These are phyloP conservation scores for Drosophila aldrichi DNA, from an alignment of 2,888 invertebrate species.

Conservation along the genomic window DNA sequence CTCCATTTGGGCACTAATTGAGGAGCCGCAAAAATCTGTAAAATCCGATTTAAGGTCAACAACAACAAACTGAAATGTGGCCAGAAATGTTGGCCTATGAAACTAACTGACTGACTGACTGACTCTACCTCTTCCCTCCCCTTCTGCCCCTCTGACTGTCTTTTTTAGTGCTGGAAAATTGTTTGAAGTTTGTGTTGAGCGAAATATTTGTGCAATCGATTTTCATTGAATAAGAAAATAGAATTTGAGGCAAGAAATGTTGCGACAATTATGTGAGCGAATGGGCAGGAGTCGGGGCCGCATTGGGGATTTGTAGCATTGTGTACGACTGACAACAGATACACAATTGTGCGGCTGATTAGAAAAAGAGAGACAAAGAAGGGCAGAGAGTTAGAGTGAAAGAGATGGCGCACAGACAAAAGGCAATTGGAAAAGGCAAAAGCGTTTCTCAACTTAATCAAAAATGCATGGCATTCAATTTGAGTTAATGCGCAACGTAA, in stretches of 20 bases:
- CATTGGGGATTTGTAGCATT: conserved; percentile 19
- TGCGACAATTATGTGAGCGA: conserved; percentile 36
- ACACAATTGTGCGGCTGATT: conserved; percentile 24
- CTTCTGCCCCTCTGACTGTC: neutral
- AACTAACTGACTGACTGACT: neutral
- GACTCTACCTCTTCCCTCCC: neutral
- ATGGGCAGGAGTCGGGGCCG: neutral
- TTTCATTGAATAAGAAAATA: conserved; percentile 40
- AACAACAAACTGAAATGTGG: conserved; percentile 2
- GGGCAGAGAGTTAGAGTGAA: neutral
- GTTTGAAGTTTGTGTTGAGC: conserved; percentile 42
- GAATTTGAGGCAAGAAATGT: conserved; percentile 32
- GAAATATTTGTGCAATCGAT: conserved; percentile 50
- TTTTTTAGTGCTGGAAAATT: conserved; percentile 15
- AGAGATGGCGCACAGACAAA: conserved; percentile 7
- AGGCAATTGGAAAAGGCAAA: conserved; percentile 24
- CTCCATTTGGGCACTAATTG: conserved; percentile 2
- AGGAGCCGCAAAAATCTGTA: conserved; percentile 7
- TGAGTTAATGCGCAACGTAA: conserved; percentile 54
- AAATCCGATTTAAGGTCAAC: conserved; percentile 12
- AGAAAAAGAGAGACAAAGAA: neutral
- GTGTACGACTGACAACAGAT: neutral
- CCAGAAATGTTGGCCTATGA: neutral
- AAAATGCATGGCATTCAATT: conserved; percentile 66
- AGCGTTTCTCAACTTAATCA: conserved; percentile 49